Base-by-base conservation (phyloP, 2,113 vertebrate genomes). In the Clarias macrocephalus region DNA sequence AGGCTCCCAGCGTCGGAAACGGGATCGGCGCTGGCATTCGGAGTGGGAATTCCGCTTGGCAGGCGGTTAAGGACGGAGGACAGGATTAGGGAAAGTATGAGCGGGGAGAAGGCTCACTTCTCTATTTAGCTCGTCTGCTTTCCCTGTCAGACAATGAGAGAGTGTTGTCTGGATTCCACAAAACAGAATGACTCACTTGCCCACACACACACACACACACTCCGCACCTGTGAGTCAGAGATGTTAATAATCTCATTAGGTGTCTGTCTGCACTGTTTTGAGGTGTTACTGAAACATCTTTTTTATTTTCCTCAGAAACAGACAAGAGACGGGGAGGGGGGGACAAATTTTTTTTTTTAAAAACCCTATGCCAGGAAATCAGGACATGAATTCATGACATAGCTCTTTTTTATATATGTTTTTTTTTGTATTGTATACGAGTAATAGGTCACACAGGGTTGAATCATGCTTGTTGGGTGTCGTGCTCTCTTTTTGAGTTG, bases 201-300 rank as follows among this genome's bases (percentile, higher is more conserved):
- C 5, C 10, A 18, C 48, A 25, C 66, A 72, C 66, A 72, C 52
- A 33, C 82, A 70, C 21, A 48, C 30, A 52, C 33, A 48, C 70
- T 33, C 56, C 54, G 28, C 85, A 87, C 76, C 77, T 62, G 52
- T 89, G 89, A 88, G 79, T 89, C 89, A 83, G 83, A 86, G 89
- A 76, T 83, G 80, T 83, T 80, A 88, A 89, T 87, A 85, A 89
- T 79, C 89, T 80, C 89, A 86, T 83, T 86, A 75, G 37, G 21
- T 87, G 54, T 87, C 68, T 83, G 72, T 72, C 80, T 81, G 72
- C 68, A 33, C 33, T 4, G 19, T 42, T 79, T 52, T 68, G 33
- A 84, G 33, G 85, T 68, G 83, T 82, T 80, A 81, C 6, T 9
- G n/a, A 83, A 54, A 68, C 42, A 25, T 23, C 11, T 23, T 21